These are phyloP conservation scores for Phylloscopus whistleri DNA, from an alignment of 2,113 vertebrate species.

Conservation along the genomic window DNA sequence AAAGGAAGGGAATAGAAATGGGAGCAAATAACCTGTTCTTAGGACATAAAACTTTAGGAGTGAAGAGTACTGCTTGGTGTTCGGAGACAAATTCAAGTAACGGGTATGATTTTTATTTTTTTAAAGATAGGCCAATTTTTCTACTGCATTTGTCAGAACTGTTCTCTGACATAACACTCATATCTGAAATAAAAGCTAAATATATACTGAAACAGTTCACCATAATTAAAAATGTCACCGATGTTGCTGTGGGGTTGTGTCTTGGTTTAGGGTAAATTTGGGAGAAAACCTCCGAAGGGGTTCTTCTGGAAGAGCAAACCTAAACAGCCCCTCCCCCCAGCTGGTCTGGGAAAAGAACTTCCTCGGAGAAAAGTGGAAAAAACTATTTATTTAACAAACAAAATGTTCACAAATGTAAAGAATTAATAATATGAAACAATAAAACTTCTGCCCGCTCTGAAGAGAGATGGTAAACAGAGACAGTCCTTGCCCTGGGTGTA, in stretches of 20 bases:
- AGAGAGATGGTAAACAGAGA: too few species aligned
- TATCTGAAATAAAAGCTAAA: neutral
- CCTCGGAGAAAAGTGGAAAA: too few species aligned
- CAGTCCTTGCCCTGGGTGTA: too few species aligned
- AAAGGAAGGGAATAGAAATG: neutral
- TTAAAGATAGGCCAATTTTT: neutral
- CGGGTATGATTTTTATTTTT: neutral
- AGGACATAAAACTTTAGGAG: neutral
- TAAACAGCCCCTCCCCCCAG: too few species aligned
- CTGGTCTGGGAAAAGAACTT: too few species aligned
- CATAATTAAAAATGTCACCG: neutral
- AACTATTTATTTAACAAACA: too few species aligned
- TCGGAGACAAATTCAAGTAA: neutral
- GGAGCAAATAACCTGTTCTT: neutral
- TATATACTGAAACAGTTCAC: neutral
- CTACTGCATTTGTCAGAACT: neutral
- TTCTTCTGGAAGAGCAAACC: too few species aligned
- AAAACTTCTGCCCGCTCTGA: too few species aligned
- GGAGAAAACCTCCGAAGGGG: too few species aligned
- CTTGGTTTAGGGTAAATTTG: too few species aligned
- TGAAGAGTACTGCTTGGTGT: neutral
- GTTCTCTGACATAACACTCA: neutral
- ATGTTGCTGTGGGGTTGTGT: neutral
- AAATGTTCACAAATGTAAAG: too few species aligned
- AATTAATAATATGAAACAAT: too few species aligned